phyloP scores from a whole-genome alignment of 2,888 invertebrate species.

The Trachelus troglodyta region DNA sequence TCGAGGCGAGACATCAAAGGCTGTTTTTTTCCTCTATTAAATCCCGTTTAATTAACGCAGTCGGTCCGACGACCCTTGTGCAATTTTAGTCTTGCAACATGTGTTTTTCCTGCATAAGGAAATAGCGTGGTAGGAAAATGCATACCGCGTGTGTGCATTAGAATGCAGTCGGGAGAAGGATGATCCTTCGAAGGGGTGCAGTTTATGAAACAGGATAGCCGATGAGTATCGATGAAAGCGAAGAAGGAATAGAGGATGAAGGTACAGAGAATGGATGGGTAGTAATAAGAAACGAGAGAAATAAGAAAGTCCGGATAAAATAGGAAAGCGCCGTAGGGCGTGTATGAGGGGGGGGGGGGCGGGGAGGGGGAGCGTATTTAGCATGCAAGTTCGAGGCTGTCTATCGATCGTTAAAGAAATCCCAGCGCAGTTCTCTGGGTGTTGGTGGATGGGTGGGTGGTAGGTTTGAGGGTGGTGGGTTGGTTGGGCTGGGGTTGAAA shows the following conservation, averaged over 20 bases:
- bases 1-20: not conserved
- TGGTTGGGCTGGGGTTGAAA: not conserved
- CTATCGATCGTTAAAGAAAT: conserved; percentile 5
- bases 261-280: not conserved
- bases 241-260: not conserved
- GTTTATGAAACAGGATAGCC: not conserved
- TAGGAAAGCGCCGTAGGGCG: not conserved
- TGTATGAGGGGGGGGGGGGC: not conserved
- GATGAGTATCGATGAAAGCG: not conserved
- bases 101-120: not conserved
- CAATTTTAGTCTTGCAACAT: not conserved
- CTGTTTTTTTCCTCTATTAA: not conserved
- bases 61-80: not conserved
- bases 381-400: conserved; percentile 4
- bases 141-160: not conserved
- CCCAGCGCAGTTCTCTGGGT: conserved; percentile 1
- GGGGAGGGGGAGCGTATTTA: not conserved
- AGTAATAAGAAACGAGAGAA: not conserved
- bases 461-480: not conserved
- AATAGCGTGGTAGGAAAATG: not conserved
- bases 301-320: not conserved
- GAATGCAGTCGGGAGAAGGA: not conserved
- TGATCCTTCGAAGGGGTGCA: not conserved
- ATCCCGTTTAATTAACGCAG: not conserved
- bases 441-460: not conserved